Evolutionary conservation across 1,140 invertebrate species (phyloP).

Genomic region (Sminthurinus signatus): DNA sequence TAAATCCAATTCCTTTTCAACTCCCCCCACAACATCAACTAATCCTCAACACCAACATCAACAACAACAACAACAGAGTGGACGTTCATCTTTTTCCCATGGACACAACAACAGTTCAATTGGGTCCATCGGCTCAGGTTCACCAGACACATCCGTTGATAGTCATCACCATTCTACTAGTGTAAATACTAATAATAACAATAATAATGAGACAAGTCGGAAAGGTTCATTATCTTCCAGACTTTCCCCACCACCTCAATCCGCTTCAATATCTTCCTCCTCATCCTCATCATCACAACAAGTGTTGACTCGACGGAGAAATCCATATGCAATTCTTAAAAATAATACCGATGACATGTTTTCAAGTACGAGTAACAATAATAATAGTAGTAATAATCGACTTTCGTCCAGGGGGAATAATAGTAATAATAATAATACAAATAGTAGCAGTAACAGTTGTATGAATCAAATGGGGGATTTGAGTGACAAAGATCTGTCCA

Average conservation of each 20-base stretch:
- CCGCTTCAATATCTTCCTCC: no score
- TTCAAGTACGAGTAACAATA: constrained; percentile 47
- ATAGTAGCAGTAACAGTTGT: no score
- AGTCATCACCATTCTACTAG: no score
- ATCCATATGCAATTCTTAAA: constrained; percentile 62
- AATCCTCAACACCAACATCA: not conserved
- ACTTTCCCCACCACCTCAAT: constrained; percentile 41
- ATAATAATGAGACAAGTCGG: not conserved
- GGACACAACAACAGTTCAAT: not conserved
- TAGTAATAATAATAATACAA: no score
- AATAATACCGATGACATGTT: constrained; percentile 63
- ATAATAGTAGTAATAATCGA: no score
- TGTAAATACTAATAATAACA: not conserved
- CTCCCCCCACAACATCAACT: no score
- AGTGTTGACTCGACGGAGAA: constrained; percentile 59
- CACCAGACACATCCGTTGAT: no score
- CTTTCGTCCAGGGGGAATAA: no score
- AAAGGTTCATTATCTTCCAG: constrained; percentile 23
- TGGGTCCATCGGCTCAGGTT: not conserved
- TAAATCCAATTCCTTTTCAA: not conserved
- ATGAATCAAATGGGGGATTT: constrained; percentile 46
- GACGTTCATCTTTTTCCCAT: not conserved
- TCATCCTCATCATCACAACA: no score
- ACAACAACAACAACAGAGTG: not conserved
- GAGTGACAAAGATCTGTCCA: constrained; percentile 66